These are phyloP conservation scores for Ceratotherium simum DNA, from an alignment of 2,113 vertebrate genomes.

Conservation along the genomic window DNA sequence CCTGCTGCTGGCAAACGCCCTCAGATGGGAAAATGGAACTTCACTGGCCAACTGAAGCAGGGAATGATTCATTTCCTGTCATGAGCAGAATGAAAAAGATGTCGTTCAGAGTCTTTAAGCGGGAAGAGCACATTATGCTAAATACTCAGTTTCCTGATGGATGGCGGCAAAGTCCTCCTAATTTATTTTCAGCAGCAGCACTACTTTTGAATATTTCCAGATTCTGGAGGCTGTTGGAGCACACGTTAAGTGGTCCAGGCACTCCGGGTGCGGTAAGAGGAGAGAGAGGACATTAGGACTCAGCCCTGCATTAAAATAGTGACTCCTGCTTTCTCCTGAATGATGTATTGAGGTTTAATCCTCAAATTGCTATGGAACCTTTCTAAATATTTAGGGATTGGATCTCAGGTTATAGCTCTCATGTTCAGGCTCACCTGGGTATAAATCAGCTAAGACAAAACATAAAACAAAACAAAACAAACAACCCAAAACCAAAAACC, in stretches of 20 bases:
- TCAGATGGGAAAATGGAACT: slow-evolving; percentile 17
- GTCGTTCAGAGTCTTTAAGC: slow-evolving; percentile 47
- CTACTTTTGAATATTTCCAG: neutral
- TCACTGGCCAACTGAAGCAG: neutral
- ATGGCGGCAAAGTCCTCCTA: slow-evolving; percentile 15
- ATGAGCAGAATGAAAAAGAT: slow-evolving; percentile 63
- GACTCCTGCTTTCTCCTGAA: neutral
- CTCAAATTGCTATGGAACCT: slow-evolving; percentile 3
- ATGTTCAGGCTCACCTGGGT: neutral
- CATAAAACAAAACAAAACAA: neutral
- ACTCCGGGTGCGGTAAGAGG: neutral
- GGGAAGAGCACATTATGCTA: slow-evolving; percentile 59
- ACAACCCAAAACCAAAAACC: neutral
- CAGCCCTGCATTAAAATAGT: neutral
- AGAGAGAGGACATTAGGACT: neutral
- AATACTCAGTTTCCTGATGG: slow-evolving; percentile 62
- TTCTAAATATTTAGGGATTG: slow-evolving; percentile 59
- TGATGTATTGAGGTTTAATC: neutral
- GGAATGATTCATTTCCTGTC: slow-evolving; percentile 75
- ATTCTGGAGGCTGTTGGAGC: neutral
- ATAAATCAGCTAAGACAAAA: slow-evolving; percentile 14
- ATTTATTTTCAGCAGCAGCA: slow-evolving; percentile 31
- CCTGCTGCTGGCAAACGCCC: neutral
- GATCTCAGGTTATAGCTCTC: neutral
- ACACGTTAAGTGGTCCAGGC: neutral